Conservation (phyloP, 2,888 invertebrate species). For the Kuschelorhynchus macadamiae region DNA sequence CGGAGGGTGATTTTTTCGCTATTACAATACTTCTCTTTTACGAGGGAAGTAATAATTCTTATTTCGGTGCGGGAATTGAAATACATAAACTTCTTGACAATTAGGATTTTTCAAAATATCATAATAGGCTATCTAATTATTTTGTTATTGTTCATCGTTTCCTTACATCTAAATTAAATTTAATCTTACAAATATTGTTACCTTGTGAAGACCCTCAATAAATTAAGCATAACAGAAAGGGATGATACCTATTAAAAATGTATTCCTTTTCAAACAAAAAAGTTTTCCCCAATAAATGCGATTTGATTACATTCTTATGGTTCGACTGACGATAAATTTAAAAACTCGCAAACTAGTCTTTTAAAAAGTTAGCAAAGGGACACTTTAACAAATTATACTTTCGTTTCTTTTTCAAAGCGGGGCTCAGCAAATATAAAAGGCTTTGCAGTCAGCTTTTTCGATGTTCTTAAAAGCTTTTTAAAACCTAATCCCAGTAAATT, state of each 20-base stretch:
- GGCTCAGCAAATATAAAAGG: slow-evolving; percentile 36
- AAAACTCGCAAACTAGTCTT: slow-evolving; percentile 67
- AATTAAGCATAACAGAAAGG: neutral
- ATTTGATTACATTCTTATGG: slow-evolving; percentile 57
- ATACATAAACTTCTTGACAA: too few species aligned
- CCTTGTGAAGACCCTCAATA: too few species aligned
- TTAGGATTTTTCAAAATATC: too few species aligned
- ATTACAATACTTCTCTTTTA: too few species aligned
- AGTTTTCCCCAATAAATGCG: slow-evolving; percentile 37
- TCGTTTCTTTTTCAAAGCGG: slow-evolving; percentile 65
- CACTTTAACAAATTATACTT: slow-evolving; percentile 70
- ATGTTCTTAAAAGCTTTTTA: slow-evolving; percentile 63
- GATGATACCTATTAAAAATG: slow-evolving; percentile 29
- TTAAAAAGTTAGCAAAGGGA: slow-evolving; percentile 68
- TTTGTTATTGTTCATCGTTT: too few species aligned
- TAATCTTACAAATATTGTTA: too few species aligned
- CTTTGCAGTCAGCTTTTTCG: slow-evolving; percentile 27
- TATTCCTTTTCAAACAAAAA: slow-evolving; percentile 32
- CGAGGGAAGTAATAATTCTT: too few species aligned
- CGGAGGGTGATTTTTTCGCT: too few species aligned
- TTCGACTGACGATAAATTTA: slow-evolving; percentile 66
- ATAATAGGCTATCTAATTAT: too few species aligned
- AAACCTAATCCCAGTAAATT: slow-evolving; percentile 61
- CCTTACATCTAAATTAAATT: too few species aligned
- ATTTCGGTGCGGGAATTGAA: too few species aligned